phyloP scores from a whole-genome alignment of 1,140 invertebrate genomes.

The Neodiprion lecontei region DNA sequence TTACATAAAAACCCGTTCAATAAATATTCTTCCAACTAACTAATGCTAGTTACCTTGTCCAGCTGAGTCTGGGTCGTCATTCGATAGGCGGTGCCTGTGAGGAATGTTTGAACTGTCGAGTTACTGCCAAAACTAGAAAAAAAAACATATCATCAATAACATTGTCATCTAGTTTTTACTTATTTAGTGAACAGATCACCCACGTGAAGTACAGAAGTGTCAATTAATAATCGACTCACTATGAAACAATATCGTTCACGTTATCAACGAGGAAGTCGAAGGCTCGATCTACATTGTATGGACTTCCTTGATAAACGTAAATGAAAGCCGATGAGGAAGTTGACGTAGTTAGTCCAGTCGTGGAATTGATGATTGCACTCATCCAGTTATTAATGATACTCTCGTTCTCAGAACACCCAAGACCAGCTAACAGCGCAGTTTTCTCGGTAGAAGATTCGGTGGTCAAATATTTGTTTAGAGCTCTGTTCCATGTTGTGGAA shows the following conservation, averaged over 20 bases:
- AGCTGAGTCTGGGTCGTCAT: not conserved
- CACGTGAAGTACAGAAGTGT: not conserved
- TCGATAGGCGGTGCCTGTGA: not conserved
- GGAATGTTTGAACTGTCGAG: not conserved
- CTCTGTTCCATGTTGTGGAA: constrained; percentile 80
- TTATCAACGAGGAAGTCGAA: constrained; percentile 28
- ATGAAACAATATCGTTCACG: not conserved
- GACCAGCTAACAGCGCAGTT: constrained; percentile 69
- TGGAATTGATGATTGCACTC: not conserved
- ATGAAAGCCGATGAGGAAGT: constrained; percentile 31
- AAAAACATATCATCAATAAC: too few relatives aligned
- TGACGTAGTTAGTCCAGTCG: not conserved
- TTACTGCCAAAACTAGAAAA: not conserved
- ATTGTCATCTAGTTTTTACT: too few relatives aligned
- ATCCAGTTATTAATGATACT: constrained; percentile 68
- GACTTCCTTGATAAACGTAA: constrained; percentile 51
- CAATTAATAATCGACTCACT: not conserved
- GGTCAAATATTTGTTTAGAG: constrained; percentile 73
- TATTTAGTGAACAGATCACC: too few relatives aligned
- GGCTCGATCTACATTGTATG: constrained; percentile 54
- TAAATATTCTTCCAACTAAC: too few relatives aligned
- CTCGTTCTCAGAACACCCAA: constrained; percentile 76
- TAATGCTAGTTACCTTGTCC: not conserved
- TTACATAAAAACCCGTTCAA: too few relatives aligned
- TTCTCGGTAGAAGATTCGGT: constrained; percentile 75